Base-by-base conservation (phyloP, 2,113 vertebrate species). In the Embiotoca jacksoni region DNA sequence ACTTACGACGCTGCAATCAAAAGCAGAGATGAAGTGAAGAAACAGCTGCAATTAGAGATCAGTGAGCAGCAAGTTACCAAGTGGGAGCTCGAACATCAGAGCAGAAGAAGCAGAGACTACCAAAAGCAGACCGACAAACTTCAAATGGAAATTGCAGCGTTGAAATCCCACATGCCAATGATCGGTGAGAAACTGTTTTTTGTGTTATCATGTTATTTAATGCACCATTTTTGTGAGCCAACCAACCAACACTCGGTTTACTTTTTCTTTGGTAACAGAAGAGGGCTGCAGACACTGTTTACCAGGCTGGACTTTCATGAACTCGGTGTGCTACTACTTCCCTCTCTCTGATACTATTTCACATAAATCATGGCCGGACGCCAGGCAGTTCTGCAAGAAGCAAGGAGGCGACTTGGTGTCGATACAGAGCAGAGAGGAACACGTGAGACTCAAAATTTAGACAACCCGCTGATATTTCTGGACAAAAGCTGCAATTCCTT, bases 251-350 rank as follows among this genome's bases (percentile, higher is more conserved):
- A 53, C 5, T 46, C 4, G 47, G 13, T 59, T 52, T 58, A 15
- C 14, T 3, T 54, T 69, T 15, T 75, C 37, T 82, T 71, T 41
- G 14, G 15, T 8, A 59, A 76, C 83, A 94, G 94, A 68, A 60
- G 89, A 77, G 1, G 90, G 91, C 75, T 94, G 94, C 83, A 91
- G 81, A 73, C 86, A 78, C 58, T 94, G 94, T 75, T 69, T 78
- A 44, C 81, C 93, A 23, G 85, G 91, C 58, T 94, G 93, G 93
- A 84, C 65, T n/a, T 82, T 72, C 39, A 60, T 91, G 7, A 79
- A 82, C 56, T 85, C 76, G 0, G 0, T 41, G 50, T 94, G 94
- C 60, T 94, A 86, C 78, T 93, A 64, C 87, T 69, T 93, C 3
- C 14, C 90, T 10, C 72, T 89, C 1, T 82, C 87, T 41, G 74